Evolutionary conservation across 2,888 invertebrate genomes (phyloP).

Genomic region (Drosophila hawaiiensis): DNA sequence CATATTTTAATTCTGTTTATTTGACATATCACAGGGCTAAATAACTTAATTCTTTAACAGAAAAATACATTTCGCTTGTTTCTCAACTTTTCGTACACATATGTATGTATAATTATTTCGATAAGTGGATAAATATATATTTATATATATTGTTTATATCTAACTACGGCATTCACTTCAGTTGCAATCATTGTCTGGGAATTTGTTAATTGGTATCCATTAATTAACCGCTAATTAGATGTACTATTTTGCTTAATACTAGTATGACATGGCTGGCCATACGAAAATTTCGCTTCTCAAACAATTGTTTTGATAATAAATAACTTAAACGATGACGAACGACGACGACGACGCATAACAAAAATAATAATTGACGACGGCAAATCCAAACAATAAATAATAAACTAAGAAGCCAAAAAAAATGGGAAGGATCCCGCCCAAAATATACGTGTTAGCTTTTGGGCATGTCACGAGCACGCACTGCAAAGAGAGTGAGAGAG

Average conservation of each 20-base stretch:
- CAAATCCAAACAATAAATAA: conserved; percentile 68
- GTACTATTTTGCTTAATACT: conserved; percentile 64
- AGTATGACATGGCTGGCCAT: conserved; percentile 39
- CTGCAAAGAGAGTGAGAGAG: conserved; percentile 83
- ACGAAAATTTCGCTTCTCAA: conserved; percentile 54
- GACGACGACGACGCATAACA: conserved; percentile 62
- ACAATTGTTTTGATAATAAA: conserved; percentile 57
- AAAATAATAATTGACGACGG: conserved; percentile 64
- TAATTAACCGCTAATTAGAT: conserved; percentile 55
- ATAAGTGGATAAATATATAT: conserved; percentile 10
- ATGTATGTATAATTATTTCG: conserved; percentile 11
- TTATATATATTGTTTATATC: conserved; percentile 17
- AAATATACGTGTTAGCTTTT: conserved; percentile 75
- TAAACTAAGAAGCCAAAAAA: conserved; percentile 62
- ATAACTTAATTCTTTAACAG: conserved; percentile 73
- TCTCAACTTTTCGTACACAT: conserved; percentile 39
- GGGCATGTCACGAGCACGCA: conserved; percentile 86
- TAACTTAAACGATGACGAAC: conserved; percentile 66
- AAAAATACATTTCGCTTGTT: conserved; percentile 61
- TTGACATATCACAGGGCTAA: conserved; percentile 84
- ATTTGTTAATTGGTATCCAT: conserved; percentile 42
- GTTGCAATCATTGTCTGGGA: conserved; percentile 40
- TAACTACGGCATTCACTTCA: conserved; percentile 43
- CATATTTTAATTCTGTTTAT: conserved; percentile 68
- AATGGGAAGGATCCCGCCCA: conserved; percentile 26